phyloP scores from a whole-genome alignment of 2,888 invertebrate genomes.

The Leptogaster cylindrica region DNA sequence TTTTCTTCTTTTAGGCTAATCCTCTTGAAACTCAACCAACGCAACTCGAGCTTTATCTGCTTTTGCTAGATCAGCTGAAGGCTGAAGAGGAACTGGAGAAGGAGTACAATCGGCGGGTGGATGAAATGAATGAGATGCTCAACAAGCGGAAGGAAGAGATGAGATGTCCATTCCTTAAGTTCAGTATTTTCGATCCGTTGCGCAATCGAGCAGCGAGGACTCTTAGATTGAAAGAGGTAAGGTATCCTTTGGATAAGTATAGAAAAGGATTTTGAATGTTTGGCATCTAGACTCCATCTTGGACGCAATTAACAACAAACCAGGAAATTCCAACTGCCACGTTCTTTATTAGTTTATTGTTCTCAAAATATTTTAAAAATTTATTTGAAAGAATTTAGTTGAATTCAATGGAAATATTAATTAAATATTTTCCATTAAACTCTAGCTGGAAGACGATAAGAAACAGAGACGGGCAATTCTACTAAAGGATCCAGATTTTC shows the following conservation, averaged over 20 bases:
- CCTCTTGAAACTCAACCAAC: slow-evolving; percentile 67
- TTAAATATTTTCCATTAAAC: too few relatives aligned
- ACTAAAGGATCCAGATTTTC: slow-evolving; percentile 65
- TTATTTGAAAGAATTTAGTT: too few relatives aligned
- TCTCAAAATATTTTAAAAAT: too few relatives aligned
- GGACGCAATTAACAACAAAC: too few relatives aligned
- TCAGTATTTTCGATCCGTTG: slow-evolving; percentile 66
- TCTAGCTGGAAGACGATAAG: slow-evolving; percentile 55
- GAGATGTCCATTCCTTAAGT: slow-evolving; percentile 62
- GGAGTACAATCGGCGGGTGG: slow-evolving; percentile 62
- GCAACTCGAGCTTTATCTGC: slow-evolving; percentile 69
- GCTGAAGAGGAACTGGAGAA: slow-evolving; percentile 68
- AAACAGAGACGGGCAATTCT: slow-evolving; percentile 63
- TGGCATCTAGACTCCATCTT: too few relatives aligned
- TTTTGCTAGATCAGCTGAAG: slow-evolving; percentile 68
- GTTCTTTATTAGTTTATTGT: too few relatives aligned
- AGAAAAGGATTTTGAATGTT: too few relatives aligned
- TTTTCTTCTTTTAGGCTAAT: slow-evolving; percentile 65
- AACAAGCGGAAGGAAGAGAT: slow-evolving; percentile 63
- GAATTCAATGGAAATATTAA: too few relatives aligned
- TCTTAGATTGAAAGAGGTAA: slow-evolving; percentile 64
- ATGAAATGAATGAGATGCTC: slow-evolving; percentile 62
- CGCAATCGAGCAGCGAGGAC: slow-evolving; percentile 64
- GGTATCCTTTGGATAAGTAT: too few relatives aligned
- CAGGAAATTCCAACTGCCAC: too few relatives aligned